phyloP scores from a whole-genome alignment of 2,797 vertebrate genomes.

The Mus caroli region DNA sequence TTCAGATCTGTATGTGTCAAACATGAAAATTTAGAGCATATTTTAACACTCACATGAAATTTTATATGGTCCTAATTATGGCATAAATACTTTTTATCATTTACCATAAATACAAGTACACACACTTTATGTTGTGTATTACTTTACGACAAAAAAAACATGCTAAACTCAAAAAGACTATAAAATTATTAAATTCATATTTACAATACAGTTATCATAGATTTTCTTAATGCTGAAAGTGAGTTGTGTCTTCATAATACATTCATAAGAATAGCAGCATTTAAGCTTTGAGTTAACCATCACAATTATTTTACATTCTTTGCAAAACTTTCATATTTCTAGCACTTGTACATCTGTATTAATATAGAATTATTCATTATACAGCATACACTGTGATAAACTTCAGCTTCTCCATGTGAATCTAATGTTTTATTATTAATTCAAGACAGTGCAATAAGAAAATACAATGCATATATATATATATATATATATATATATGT shows the following conservation, averaged over 20 bases:
- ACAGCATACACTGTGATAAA: background rate
- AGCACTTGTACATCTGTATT: background rate
- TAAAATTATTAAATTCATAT: constrained; percentile 56
- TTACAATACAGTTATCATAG: background rate
- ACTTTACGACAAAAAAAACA: constrained; percentile 52
- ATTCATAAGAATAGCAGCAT: background rate
- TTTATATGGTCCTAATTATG: constrained; percentile 39
- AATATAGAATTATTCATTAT: background rate
- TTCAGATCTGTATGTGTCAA: background rate
- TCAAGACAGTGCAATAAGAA: background rate
- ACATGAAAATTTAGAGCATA: background rate
- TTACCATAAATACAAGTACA: constrained; percentile 46
- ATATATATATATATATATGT: background rate
- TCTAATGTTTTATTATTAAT: background rate
- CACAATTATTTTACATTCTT: background rate
- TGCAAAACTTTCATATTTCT: background rate
- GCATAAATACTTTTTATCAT: constrained; percentile 52
- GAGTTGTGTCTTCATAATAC: background rate
- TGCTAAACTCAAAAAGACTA: constrained; percentile 13
- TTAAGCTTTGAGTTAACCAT: background rate
- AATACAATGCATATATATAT: background rate
- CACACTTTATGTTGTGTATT: constrained; percentile 51
- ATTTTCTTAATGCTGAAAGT: background rate
- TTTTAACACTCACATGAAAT: constrained; percentile 47
- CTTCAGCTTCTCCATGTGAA: background rate